These are phyloP conservation scores for Melanotaenia nigrans DNA, from an alignment of 2,797 vertebrate genomes.

Conservation along the genomic window DNA sequence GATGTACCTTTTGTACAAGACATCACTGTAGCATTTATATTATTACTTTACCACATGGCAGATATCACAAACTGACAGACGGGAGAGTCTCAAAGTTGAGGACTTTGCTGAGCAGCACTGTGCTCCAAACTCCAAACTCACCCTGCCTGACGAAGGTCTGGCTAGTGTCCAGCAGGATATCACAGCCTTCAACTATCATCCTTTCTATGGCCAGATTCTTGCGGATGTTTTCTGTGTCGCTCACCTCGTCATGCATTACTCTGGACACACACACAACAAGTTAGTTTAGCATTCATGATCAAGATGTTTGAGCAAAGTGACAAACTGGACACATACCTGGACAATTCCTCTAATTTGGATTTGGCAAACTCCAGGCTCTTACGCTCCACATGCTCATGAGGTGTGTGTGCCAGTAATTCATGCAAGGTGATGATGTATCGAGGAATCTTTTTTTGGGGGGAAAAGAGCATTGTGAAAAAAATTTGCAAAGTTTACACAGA, in stretches of 20 bases:
- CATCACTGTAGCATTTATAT: conserved; percentile 10
- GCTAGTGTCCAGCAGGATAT: conserved; percentile 97
- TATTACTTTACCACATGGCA: conserved; percentile 22
- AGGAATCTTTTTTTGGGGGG: conserved; percentile 86
- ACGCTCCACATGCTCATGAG: conserved; percentile 96
- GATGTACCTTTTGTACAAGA: background rate
- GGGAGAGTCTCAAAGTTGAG: background rate
- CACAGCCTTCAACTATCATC: conserved; percentile 98
- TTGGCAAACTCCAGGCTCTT: conserved; percentile 99
- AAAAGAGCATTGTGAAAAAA: conserved; percentile 3
- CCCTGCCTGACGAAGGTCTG: conserved; percentile 99
- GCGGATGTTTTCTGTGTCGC: conserved; percentile 98
- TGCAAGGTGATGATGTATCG: conserved; percentile 98
- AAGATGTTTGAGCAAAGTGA: background rate
- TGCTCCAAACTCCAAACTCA: conserved; percentile 67
- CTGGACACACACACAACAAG: conserved; percentile 69
- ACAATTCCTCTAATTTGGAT: conserved; percentile 96
- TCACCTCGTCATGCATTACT: conserved; percentile 99
- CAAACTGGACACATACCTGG: conserved; percentile 82
- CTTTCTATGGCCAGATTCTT: conserved; percentile 98
- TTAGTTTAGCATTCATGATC: background rate
- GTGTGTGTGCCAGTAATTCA: conserved; percentile 96
- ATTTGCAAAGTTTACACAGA: background rate
- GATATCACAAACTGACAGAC: conserved; percentile 27
- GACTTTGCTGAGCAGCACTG: background rate